Percentiles rank a stretch among this genome's conserved stretches.
These are phyloP conservation scores for Vollenhovia emeryi DNA, from an alignment of 1,140 invertebrate genomes.

Conservation along the genomic window DNA sequence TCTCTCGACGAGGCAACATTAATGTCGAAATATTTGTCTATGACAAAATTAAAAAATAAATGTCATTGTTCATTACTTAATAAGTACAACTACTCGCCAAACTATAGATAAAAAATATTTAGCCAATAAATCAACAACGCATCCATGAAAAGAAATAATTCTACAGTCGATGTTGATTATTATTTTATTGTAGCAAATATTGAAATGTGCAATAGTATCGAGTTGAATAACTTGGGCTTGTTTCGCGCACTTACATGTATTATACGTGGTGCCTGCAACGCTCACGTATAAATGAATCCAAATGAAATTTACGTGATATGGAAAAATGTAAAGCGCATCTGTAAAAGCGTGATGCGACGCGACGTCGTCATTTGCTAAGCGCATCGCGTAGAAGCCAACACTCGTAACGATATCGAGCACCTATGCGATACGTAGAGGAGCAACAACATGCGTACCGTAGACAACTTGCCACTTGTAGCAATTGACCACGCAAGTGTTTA, in stretches of 20 bases:
- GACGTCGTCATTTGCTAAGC: background rate
- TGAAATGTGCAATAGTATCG: background rate
- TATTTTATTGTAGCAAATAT: background rate
- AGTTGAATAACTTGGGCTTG: background rate
- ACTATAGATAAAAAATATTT: background rate
- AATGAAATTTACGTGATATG: background rate
- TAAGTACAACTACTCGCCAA: background rate
- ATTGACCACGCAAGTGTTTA: conserved; percentile 84
- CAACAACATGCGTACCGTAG: conserved; percentile 61
- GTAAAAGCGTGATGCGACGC: background rate
- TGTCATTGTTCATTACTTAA: background rate
- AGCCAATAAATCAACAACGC: background rate
- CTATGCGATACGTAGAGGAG: conserved; percentile 59
- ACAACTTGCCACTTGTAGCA: conserved; percentile 82
- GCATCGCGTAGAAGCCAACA: conserved; percentile 61
- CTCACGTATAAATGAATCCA: background rate
- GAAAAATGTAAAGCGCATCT: no score
- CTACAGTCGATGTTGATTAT: background rate
- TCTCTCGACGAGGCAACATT: background rate
- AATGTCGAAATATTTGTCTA: background rate
- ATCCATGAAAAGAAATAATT: background rate
- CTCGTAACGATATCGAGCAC: conserved; percentile 40
- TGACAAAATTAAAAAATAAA: background rate
- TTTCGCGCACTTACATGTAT: background rate
- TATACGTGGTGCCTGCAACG: background rate